phyloP scores from a whole-genome alignment of 2,113 vertebrate genomes.

The Sapayoa aenigma region DNA sequence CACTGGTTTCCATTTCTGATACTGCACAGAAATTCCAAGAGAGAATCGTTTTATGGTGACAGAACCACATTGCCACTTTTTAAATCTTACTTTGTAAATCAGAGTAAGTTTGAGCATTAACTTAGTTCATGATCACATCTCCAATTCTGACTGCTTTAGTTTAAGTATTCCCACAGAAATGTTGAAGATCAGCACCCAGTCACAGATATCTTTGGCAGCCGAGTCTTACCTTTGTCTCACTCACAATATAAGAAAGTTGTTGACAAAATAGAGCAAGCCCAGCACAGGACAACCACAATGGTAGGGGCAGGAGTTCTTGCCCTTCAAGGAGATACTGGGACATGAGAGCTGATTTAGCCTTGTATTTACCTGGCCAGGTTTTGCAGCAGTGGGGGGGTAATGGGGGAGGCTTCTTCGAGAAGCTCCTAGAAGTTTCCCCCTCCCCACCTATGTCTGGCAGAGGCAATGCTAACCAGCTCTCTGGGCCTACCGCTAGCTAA shows the following conservation, averaged over 20 bases:
- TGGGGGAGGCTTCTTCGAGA: too few species aligned
- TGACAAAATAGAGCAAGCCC: not conserved
- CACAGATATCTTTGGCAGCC: not conserved
- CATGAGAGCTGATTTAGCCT: not conserved
- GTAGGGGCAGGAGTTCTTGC: not conserved
- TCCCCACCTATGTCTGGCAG: too few species aligned
- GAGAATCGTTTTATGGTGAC: not conserved
- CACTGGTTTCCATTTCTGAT: not conserved
- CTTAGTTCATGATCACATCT: not conserved
- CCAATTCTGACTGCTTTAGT: not conserved
- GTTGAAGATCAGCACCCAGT: not conserved
- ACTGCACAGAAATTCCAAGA: not conserved
- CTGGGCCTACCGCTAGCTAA: too few species aligned
- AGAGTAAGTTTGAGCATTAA: not conserved
- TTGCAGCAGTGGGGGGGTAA: too few species aligned
- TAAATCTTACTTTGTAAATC: not conserved
- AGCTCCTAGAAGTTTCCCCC: too few species aligned
- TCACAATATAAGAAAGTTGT: not conserved
- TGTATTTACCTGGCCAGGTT: too few species aligned
- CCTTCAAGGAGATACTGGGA: not conserved
- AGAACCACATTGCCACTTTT: not conserved
- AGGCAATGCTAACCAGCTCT: too few species aligned
- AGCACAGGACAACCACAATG: rapidly evolving
- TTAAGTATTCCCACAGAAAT: not conserved
- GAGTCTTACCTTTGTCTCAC: not conserved